These are phyloP conservation scores for Tarsius wallacei DNA, from an alignment of 2,797 vertebrate genomes.

Conservation along the genomic window DNA sequence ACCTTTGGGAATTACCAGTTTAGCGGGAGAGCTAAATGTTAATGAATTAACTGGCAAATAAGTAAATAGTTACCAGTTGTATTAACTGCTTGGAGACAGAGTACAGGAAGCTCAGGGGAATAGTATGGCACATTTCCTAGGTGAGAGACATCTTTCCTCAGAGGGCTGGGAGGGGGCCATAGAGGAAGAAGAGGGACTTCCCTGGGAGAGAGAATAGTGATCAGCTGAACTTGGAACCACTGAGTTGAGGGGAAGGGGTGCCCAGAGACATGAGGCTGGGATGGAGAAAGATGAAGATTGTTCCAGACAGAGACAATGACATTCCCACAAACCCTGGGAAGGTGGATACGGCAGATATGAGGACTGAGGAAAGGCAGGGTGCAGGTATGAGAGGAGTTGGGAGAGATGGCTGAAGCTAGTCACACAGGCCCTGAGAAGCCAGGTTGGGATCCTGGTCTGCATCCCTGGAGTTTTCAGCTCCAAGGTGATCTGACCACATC, in stretches of 20 bases:
- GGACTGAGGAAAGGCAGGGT: not conserved
- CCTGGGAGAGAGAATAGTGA: accelerated
- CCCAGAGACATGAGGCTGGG: no score
- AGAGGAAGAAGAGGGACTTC: not conserved
- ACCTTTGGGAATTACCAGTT: not conserved
- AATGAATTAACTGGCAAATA: not conserved
- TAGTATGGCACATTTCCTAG: no score
- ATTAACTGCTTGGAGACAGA: not conserved
- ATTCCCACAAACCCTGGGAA: not conserved
- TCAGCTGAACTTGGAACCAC: not conserved
- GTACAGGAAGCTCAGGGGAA: accelerated
- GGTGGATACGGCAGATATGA: accelerated
- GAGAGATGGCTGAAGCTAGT: not conserved
- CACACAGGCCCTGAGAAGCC: not conserved
- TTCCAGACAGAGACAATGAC: not conserved
- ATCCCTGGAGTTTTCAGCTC: not conserved
- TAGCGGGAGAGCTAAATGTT: not conserved
- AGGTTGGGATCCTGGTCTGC: accelerated
- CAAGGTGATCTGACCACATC: not conserved
- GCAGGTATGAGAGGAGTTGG: not conserved
- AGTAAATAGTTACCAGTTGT: not conserved
- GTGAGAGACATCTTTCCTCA: no score
- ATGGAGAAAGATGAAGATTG: not conserved
- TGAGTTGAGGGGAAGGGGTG: not conserved
- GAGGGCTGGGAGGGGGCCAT: accelerated